Evolutionary conservation across 2,888 invertebrate species (phyloP), one percentile per base, ranked within the genome.

Genomic region (Eupeodes latifasciatus): DNA sequence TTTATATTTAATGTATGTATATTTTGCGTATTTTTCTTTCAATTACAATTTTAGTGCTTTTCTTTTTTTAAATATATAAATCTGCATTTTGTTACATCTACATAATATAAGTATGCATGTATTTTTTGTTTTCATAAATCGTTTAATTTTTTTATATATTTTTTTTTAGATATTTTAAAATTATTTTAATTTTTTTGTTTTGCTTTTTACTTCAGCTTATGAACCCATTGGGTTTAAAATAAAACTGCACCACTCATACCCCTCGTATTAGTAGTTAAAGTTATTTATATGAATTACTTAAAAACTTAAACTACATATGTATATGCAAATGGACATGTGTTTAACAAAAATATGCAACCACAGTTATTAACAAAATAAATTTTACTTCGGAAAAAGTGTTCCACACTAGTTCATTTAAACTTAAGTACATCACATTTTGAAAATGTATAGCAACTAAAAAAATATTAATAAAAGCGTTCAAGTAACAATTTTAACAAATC

Each of bases 181-280:
- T 90, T 80, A 79, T 87, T 89, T 87, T 64, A 51, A 64, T 76
- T 86, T 27, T 27, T 86, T 27, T 27, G 27, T 27, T 27, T 62
- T 66, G 76, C 62, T 75, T 81, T 75, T 71, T 82, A 57, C 49
- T 80, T 85, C 72, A 82, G 69, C 85, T 91, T 91, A 92, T 92
- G 93, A 93, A 93, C 93, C 93, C 93, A 93, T 93, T 93, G 93
- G 93, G 93, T 93, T 93, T 93, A 93, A 92, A 91, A 91, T 91
- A 92, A 91, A 92, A 91, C 91, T 91, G 91, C 90, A 91, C 90
- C 91, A 91, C 91, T 90, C 90, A 91, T 91, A 91, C 91, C 90
- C 90, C 91, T 90, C 89, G 85, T 83, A 83, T 85, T 79, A 78
- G 66, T 89, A 80, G 71, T 82, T 69, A 47, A 82, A 89, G 64